These are phyloP conservation scores for Dryobates pubescens DNA, from an alignment of 2,797 vertebrate genomes.

Conservation along the genomic window DNA sequence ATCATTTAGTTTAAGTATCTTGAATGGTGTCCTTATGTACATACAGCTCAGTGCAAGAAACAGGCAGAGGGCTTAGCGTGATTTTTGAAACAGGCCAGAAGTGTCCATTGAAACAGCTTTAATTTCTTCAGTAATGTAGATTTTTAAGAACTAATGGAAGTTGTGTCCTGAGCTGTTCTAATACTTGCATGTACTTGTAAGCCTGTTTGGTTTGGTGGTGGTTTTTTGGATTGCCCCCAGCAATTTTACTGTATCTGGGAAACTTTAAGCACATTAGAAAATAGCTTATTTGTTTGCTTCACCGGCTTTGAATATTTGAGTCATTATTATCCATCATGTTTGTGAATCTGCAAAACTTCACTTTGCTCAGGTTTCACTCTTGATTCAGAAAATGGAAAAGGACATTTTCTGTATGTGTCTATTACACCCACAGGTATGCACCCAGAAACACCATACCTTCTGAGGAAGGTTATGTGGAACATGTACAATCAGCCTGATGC, in stretches of 20 bases:
- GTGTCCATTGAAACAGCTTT: background rate
- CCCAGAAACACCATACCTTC: background rate
- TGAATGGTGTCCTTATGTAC: background rate
- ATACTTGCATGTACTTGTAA: too few species aligned
- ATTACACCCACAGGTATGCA: background rate
- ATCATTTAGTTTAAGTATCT: background rate
- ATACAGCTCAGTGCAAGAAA: background rate
- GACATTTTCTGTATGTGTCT: accelerated
- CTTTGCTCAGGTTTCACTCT: background rate
- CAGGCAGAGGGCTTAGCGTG: background rate
- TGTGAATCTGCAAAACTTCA: background rate
- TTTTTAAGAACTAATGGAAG: background rate
- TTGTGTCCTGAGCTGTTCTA: too few species aligned
- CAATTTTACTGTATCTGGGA: too few species aligned
- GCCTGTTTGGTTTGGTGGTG: too few species aligned
- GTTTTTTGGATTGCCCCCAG: too few species aligned
- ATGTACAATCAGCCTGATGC: accelerated
- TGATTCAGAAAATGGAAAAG: background rate
- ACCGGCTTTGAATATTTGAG: background rate
- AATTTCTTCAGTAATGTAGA: background rate
- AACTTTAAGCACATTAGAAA: too few species aligned
- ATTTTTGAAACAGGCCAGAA: background rate
- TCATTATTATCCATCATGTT: background rate
- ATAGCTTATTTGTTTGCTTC: too few species aligned
- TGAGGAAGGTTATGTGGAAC: background rate